Conservation (phyloP, 2,888 invertebrate genomes). For the Lepidonotus clava region DNA sequence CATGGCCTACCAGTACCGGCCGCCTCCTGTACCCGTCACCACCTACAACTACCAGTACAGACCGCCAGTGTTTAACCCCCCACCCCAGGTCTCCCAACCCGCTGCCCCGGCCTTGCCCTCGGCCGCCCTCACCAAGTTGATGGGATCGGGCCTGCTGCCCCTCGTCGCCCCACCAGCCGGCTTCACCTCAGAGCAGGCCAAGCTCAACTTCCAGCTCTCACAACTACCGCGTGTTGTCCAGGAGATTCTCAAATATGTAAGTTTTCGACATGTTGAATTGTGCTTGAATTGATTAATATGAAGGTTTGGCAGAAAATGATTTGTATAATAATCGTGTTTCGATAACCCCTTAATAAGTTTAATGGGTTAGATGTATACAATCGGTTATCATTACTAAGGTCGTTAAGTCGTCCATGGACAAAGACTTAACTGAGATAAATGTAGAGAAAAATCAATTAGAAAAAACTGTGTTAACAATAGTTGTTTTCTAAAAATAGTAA, state of each 20-base stretch:
- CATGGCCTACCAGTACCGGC: conserved; percentile 47
- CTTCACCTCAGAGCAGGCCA: conserved; percentile 39
- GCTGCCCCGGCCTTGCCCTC: not conserved
- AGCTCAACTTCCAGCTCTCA: conserved; percentile 59
- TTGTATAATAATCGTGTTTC: no score
- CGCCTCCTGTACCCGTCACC: not conserved
- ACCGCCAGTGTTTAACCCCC: not conserved
- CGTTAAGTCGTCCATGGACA: no score
- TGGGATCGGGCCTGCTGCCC: not conserved
- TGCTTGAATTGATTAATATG: no score
- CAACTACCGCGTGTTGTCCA: conserved; percentile 65
- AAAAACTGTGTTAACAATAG: no score
- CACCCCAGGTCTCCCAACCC: not conserved
- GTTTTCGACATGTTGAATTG: not conserved
- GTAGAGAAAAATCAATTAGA: no score
- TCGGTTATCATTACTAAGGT: no score
- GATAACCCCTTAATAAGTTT: no score
- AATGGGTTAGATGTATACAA: no score
- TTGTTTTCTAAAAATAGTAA: no score
- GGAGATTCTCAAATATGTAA: conserved; percentile 65
- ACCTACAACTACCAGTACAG: conserved; percentile 41
- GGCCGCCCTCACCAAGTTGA: not conserved
- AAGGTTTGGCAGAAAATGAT: no score
- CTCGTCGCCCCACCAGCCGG: not conserved
- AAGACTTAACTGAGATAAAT: no score